These are phyloP conservation scores for Aphelinus atriplicis DNA, from an alignment of 1,140 invertebrate species.

Conservation along the genomic window DNA sequence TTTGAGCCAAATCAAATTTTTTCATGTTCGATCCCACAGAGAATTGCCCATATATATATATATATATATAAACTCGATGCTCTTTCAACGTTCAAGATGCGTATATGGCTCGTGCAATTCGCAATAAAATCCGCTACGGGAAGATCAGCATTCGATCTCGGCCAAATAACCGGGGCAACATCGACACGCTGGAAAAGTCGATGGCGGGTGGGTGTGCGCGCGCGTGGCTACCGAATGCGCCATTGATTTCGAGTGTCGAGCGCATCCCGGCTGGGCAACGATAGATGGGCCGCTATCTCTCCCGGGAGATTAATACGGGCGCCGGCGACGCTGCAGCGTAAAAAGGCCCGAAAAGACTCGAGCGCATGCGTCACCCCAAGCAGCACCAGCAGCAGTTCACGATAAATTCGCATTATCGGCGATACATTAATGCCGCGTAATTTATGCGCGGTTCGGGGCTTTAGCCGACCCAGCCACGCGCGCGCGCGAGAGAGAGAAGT, in stretches of 20 bases:
- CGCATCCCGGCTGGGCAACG: conserved; percentile 43
- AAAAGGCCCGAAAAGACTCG: conserved; percentile 41
- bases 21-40: too few species aligned
- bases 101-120: too few species aligned
- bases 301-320: conserved; percentile 50
- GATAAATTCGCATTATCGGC: conserved; percentile 53
- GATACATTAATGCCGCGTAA: conserved; percentile 50
- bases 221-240: not conserved
- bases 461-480: not conserved
- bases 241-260: conserved; percentile 49
- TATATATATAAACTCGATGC: too few species aligned
- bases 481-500: not conserved
- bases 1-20: too few species aligned
- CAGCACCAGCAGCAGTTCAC: conserved; percentile 22
- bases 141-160: too few species aligned
- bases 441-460: conserved; percentile 32
- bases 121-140: too few species aligned
- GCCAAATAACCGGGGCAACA: too few species aligned
- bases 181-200: too few species aligned
- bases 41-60: too few species aligned
- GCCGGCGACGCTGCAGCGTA: conserved; percentile 5
- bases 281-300: conserved; percentile 50
- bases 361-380: conserved; percentile 32
- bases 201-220: too few species aligned
- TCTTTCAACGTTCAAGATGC: too few species aligned